Percentiles rank a stretch among this genome's conserved stretches.
These are phyloP conservation scores for Epinotia ramella DNA, from an alignment of 2,888 invertebrate genomes.

Conservation along the genomic window DNA sequence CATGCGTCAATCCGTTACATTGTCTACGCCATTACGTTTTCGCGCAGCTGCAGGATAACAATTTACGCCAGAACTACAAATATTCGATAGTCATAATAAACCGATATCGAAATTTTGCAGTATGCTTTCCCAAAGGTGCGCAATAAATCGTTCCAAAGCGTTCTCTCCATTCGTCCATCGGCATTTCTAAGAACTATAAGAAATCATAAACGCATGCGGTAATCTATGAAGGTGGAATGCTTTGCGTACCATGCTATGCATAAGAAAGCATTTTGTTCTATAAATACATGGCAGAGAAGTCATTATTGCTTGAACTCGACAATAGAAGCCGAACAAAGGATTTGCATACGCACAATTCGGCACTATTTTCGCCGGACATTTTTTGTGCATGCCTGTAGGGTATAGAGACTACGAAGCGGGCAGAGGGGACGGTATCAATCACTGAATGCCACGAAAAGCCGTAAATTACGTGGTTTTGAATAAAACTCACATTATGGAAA, in stretches of 20 bases:
- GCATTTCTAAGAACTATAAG: constrained; percentile 29
- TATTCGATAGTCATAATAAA: background rate
- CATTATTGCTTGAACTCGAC: background rate
- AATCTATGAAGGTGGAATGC: constrained; percentile 24
- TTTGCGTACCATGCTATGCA: background rate
- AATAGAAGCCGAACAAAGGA: constrained; percentile 51
- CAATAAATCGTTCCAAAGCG: constrained; percentile 34
- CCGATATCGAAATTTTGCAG: background rate
- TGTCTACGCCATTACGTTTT: constrained; percentile 20
- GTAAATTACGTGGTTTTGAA: constrained; percentile 43
- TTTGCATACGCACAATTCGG: constrained; percentile 55
- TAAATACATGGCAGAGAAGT: constrained; percentile 1
- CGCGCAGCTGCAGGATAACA: constrained; percentile 15
- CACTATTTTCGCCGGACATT: constrained; percentile 52
- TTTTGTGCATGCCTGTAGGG: constrained; percentile 46
- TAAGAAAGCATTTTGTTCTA: constrained; percentile 4
- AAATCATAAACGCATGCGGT: constrained; percentile 28
- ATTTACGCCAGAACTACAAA: background rate
- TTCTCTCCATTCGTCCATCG: constrained; percentile 17
- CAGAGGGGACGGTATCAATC: constrained; percentile 46
- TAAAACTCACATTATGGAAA: constrained; percentile 43
- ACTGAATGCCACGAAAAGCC: constrained; percentile 43
- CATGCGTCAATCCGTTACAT: constrained; percentile 30
- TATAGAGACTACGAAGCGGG: background rate
- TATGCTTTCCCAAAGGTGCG: constrained; percentile 26